Conservation (phyloP, 2,888 invertebrate species). For the Teleiodes luculella region DNA sequence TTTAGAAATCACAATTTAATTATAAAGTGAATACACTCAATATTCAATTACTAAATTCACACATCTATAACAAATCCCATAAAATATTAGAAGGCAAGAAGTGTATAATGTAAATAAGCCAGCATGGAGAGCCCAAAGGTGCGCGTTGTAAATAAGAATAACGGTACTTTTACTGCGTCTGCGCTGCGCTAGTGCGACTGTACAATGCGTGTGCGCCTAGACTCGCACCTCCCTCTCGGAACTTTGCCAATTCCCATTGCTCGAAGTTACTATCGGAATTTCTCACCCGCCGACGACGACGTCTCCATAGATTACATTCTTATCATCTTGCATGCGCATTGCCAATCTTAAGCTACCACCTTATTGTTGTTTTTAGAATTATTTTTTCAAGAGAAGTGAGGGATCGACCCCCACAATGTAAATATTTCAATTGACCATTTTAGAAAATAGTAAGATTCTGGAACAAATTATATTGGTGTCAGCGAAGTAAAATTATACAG, state of each 20-base stretch:
- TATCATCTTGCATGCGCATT: conserved; percentile 42
- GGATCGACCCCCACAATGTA: too few relatives aligned
- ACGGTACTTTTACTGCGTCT: conserved; percentile 73
- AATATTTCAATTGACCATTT: too few relatives aligned
- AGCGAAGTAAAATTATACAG: too few relatives aligned
- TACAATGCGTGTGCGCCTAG: not conserved
- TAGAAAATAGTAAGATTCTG: too few relatives aligned
- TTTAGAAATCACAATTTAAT: too few relatives aligned
- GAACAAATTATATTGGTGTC: too few relatives aligned
- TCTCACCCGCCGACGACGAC: conserved; percentile 58
- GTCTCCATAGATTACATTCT: conserved; percentile 63
- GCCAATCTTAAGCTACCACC: conserved; percentile 19
- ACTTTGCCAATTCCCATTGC: conserved; percentile 75
- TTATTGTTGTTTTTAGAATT: too few relatives aligned
- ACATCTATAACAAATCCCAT: too few relatives aligned
- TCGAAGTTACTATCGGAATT: conserved; percentile 68
- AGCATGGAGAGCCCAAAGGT: conserved; percentile 61
- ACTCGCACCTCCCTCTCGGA: conserved; percentile 41
- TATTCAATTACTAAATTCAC: too few relatives aligned
- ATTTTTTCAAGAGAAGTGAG: too few relatives aligned
- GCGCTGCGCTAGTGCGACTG: conserved; percentile 50
- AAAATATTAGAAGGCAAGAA: not conserved
- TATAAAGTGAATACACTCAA: too few relatives aligned
- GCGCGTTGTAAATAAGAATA: conserved; percentile 75
- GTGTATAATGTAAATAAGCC: conserved; percentile 45